Conservation (phyloP, 2,888 invertebrate genomes). For the Nomada fabriciana region DNA sequence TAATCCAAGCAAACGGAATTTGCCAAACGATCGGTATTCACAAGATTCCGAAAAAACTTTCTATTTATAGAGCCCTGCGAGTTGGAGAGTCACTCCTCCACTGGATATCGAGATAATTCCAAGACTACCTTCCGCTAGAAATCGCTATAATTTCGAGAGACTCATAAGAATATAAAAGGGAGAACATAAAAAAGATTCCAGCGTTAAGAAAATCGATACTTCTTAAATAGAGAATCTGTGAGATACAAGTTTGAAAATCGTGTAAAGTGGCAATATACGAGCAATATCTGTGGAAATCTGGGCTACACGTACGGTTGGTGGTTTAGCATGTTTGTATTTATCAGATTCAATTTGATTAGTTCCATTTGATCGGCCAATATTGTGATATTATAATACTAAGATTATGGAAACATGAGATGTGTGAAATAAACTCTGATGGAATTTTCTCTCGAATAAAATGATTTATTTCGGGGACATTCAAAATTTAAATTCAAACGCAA, state of each 20-base stretch:
- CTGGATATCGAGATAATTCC: background rate
- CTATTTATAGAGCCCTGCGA: slow-evolving; percentile 11
- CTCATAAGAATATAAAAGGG: too few species aligned
- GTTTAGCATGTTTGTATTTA: background rate
- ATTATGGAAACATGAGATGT: background rate
- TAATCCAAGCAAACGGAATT: slow-evolving; percentile 2
- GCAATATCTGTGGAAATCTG: too few species aligned
- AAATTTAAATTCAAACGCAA: too few species aligned
- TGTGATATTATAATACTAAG: too few species aligned
- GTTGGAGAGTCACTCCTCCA: background rate
- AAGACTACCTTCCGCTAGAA: background rate
- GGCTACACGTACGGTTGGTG: too few species aligned
- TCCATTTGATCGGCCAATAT: background rate
- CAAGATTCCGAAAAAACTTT: slow-evolving; percentile 3
- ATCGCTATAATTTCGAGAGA: background rate
- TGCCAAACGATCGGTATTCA: background rate
- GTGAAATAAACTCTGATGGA: background rate
- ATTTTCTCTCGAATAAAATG: background rate
- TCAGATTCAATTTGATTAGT: background rate
- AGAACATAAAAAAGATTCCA: too few species aligned
- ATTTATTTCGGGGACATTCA: background rate
- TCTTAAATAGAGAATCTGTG: too few species aligned
- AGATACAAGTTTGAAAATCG: too few species aligned
- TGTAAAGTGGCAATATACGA: too few species aligned
- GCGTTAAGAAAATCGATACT: too few species aligned